Evolutionary conservation across 2,113 vertebrate genomes (phyloP).

Genomic region (Burhinus bistriatus): DNA sequence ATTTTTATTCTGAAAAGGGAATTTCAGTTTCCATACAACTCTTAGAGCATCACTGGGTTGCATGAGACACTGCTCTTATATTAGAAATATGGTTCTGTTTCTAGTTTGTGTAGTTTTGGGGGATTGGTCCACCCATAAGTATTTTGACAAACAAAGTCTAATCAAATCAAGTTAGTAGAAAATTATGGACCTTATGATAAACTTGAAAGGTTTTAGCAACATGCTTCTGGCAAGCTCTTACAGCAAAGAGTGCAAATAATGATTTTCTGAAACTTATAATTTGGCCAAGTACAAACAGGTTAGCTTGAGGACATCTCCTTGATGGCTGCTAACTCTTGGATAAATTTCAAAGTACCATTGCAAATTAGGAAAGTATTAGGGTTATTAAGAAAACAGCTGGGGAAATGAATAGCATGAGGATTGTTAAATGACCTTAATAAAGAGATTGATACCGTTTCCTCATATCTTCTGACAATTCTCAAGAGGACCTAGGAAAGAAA

Average conservation of each 20-base stretch:
- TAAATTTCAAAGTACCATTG: not conserved
- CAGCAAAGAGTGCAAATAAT: not conserved
- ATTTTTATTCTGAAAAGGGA: not conserved
- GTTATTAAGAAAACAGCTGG: not conserved
- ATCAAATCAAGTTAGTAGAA: not conserved
- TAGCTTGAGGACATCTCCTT: not conserved
- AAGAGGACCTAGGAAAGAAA: not conserved
- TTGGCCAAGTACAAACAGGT: not conserved
- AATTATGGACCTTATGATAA: not conserved
- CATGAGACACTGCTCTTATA: not conserved
- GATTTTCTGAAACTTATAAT: not conserved
- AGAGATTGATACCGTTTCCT: not conserved
- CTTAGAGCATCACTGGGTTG: not conserved
- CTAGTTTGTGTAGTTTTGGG: not conserved
- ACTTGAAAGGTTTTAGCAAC: not conserved
- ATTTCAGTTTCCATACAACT: not conserved
- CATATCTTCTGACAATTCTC: not conserved
- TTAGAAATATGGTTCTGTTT: not conserved
- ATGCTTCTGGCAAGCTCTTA: not conserved
- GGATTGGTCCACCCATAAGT: not conserved
- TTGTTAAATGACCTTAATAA: not conserved
- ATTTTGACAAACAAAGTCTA: not conserved
- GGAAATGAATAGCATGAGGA: not conserved
- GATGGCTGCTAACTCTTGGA: not conserved
- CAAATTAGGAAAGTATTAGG: not conserved